A percentile compares a stretch with the other conserved stretches of the same genome.
These are phyloP conservation scores for Cataglyphis livida DNA, from an alignment of 2,888 invertebrate species.

Conservation along the genomic window DNA sequence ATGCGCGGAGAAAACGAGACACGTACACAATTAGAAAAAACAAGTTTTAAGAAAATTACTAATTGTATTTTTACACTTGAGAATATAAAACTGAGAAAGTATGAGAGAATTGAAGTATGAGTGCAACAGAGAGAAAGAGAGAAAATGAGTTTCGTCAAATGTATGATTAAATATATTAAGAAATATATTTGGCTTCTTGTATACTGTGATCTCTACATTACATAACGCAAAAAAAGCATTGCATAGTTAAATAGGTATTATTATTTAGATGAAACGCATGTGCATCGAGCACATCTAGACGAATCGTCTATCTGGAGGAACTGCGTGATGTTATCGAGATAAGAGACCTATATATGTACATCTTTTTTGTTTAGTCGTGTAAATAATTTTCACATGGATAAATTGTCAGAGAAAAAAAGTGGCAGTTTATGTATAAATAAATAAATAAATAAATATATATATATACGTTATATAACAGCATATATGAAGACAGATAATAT, in stretches of 20 bases:
- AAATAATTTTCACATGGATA: constrained; percentile 48
- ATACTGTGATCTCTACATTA: constrained; percentile 85
- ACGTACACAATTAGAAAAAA: constrained; percentile 61
- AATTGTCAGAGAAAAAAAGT: constrained; percentile 19
- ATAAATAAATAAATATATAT: constrained; percentile 6
- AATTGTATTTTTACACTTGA: constrained; percentile 80
- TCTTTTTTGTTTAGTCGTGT: constrained; percentile 64
- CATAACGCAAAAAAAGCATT: constrained; percentile 18
- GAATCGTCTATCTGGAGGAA: constrained; percentile 10
- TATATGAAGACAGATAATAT: constrained; percentile 36
- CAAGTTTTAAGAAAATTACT: constrained; percentile 68
- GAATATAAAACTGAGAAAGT: constrained; percentile 50
- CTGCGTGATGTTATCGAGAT: constrained; percentile 73
- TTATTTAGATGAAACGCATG: constrained; percentile 26
- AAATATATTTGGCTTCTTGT: constrained; percentile 85
- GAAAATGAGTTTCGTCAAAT: constrained; percentile 19
- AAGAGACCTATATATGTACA: constrained; percentile 73
- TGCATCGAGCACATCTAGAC: constrained; percentile 19
- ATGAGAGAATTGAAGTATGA: constrained; percentile 50
- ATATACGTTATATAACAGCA: constrained; percentile 29
- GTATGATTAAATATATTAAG: constrained; percentile 69
- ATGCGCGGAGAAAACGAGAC: constrained; percentile 35
- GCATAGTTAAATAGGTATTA: constrained; percentile 68
- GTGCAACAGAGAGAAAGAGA: constrained; percentile 45
- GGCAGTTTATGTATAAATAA: constrained; percentile 36